phyloP scores from a whole-genome alignment of 2,113 vertebrate genomes.

The Ranitomeya variabilis region DNA sequence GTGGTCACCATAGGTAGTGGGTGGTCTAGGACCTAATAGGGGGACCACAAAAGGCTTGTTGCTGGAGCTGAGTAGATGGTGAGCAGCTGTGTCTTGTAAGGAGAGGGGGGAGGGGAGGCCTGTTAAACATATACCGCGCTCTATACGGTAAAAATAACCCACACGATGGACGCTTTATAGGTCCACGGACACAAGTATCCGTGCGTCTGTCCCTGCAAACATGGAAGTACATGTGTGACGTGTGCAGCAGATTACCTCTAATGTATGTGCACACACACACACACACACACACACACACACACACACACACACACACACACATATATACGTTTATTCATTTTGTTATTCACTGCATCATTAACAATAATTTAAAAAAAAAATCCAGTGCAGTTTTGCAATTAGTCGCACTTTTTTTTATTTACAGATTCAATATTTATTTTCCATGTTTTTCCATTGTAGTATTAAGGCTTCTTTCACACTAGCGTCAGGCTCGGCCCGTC shows the following conservation, averaged over 20 bases:
- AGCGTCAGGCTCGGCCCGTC: no score
- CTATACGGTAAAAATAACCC: constrained; percentile 38
- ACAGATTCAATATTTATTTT: no score
- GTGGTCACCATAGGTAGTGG: constrained; percentile 66
- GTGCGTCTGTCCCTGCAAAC: neutral
- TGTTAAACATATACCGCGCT: constrained; percentile 36
- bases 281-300: no score
- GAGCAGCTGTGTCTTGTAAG: constrained; percentile 53
- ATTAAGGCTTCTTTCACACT: no score
- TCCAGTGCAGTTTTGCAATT: no score
- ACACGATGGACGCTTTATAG: constrained; percentile 6
- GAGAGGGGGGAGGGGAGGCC: constrained; percentile 43
- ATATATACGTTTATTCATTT: no score
- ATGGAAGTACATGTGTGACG: neutral
- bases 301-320: no score
- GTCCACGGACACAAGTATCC: neutral
- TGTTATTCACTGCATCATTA: no score
- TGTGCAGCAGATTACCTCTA: no score
- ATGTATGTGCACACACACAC: neutral
- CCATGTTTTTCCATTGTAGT: no score
- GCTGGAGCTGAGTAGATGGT: constrained; percentile 46
- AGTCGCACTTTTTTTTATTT: no score
- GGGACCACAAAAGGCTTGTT: constrained; percentile 52
- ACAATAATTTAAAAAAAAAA: no score
- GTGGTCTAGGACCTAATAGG: constrained; percentile 62